Conservation (phyloP, 2,797 vertebrate genomes). For the Echiichthys vipera region DNA sequence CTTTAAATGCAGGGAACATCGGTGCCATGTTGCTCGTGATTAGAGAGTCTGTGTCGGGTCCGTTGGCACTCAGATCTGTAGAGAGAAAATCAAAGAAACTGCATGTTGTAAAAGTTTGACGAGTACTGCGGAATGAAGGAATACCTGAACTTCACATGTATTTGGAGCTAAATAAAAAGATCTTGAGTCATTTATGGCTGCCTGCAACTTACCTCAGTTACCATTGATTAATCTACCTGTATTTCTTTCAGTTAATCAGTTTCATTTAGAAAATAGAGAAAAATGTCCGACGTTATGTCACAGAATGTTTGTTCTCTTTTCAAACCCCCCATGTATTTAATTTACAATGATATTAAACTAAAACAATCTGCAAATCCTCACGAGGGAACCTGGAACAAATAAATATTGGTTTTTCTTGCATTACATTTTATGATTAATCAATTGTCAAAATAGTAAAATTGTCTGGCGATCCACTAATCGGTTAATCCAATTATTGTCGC, state of each 20-base stretch:
- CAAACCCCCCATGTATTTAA: not conserved
- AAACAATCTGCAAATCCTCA: not conserved
- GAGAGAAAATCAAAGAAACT: constrained; percentile 10
- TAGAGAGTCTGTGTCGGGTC: constrained; percentile 84
- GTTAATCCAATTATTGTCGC: no score
- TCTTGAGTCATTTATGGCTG: not conserved
- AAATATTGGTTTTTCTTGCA: not conserved
- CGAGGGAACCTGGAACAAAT: not conserved
- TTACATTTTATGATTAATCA: not conserved
- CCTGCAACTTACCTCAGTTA: no score
- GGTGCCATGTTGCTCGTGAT: constrained; percentile 94
- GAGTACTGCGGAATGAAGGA: not conserved
- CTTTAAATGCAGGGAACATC: constrained; percentile 91
- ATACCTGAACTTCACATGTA: not conserved
- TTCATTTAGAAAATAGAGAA: not conserved
- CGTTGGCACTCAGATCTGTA: constrained; percentile 68
- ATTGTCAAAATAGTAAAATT: not conserved
- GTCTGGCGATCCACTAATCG: not conserved
- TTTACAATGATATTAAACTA: not conserved
- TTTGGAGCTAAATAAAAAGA: not conserved
- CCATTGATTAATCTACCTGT: not conserved
- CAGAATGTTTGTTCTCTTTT: no score
- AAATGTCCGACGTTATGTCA: not conserved
- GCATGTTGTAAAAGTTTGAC: not conserved
- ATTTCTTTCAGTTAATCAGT: not conserved